These are phyloP conservation scores for Apus apus DNA, from an alignment of 2,113 vertebrate genomes.

Conservation along the genomic window DNA sequence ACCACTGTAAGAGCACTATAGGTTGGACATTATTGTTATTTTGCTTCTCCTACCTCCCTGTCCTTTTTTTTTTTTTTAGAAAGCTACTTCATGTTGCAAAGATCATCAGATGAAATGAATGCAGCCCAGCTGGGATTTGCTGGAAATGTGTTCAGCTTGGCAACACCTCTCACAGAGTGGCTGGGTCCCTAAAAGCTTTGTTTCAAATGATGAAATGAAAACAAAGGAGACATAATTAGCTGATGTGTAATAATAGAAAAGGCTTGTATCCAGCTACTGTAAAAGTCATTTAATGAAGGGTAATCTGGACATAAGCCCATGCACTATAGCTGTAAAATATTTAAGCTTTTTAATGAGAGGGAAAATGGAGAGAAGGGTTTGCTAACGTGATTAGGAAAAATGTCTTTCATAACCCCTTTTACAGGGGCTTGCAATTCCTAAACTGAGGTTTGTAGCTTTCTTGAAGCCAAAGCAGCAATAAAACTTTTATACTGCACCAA, in stretches of 20 bases:
- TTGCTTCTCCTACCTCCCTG: background rate
- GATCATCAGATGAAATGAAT: constrained; percentile 59
- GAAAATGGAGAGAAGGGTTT: constrained; percentile 39
- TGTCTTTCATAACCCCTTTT: constrained; percentile 56
- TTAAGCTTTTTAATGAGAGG: constrained; percentile 47
- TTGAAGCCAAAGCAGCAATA: constrained; percentile 48
- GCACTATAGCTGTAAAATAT: constrained; percentile 28
- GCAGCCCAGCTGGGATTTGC: constrained; percentile 68
- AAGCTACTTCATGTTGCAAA: constrained; percentile 22
- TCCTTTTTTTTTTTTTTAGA: background rate
- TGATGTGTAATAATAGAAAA: constrained; percentile 37
- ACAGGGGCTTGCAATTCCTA: constrained; percentile 12
- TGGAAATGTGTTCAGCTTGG: constrained; percentile 67
- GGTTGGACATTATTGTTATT: background rate
- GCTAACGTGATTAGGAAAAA: constrained; percentile 56
- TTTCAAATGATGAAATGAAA: constrained; percentile 67
- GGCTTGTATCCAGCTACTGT: constrained; percentile 56
- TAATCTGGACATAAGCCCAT: constrained; percentile 17
- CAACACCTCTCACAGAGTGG: constrained; percentile 28
- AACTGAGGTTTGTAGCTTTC: constrained; percentile 46
- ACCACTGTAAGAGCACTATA: background rate
- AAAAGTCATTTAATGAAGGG: constrained; percentile 49
- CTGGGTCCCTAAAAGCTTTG: constrained; percentile 64
- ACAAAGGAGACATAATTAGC: constrained; percentile 55
- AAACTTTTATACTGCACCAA: constrained; percentile 47